Conservation (phyloP, 2,888 invertebrate genomes). For the Sialis fuliginosa region DNA sequence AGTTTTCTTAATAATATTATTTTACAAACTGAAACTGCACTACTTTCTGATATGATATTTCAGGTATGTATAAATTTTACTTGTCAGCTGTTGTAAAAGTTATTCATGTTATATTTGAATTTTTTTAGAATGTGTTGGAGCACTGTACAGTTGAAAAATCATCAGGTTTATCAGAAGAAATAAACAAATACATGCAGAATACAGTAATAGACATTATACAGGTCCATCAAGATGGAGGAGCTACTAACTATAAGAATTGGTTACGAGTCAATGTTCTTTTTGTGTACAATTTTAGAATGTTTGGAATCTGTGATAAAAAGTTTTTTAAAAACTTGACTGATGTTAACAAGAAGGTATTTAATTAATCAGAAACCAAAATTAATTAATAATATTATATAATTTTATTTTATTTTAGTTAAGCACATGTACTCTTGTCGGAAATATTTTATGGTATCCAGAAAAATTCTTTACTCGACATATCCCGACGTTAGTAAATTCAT, state of each 20-base stretch:
- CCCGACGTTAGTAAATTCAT: constrained; percentile 34
- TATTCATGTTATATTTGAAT: constrained; percentile 1
- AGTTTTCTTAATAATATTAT: constrained; percentile 52
- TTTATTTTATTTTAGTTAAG: constrained; percentile 37
- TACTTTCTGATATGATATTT: constrained; percentile 54
- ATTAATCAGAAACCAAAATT: background rate
- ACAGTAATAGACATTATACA: constrained; percentile 39
- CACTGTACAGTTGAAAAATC: constrained; percentile 20
- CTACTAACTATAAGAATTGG: constrained; percentile 28
- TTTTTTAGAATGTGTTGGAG: constrained; percentile 17
- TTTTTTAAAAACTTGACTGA: constrained; percentile 55
- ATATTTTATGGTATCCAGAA: constrained; percentile 72
- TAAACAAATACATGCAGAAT: constrained; percentile 44
- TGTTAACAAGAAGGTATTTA: constrained; percentile 49
- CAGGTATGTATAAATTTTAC: constrained; percentile 27
- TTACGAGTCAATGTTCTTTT: constrained; percentile 48
- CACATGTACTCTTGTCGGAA: constrained; percentile 61
- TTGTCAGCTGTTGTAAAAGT: background rate
- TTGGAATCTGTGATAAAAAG: constrained; percentile 63
- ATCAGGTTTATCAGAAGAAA: constrained; percentile 32
- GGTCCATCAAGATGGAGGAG: constrained; percentile 8
- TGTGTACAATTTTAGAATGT: constrained; percentile 50
- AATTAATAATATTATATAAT: background rate
- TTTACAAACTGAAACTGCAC: constrained; percentile 44
- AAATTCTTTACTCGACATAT: constrained; percentile 53